Conservation (phyloP, 2,797 vertebrate genomes). For the Glyptemys insculpta region DNA sequence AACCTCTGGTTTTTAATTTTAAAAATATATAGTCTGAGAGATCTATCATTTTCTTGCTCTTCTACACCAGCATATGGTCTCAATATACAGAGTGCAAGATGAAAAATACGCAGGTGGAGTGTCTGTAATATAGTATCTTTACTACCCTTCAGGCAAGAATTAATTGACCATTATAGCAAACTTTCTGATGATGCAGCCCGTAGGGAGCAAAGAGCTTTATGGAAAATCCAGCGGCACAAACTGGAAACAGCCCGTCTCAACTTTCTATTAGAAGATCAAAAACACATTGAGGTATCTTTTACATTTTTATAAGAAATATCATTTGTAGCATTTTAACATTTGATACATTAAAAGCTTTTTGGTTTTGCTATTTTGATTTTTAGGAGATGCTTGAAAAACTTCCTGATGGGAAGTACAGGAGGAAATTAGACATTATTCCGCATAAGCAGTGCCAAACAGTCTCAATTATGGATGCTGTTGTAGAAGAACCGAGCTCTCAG, state of each 20-base stretch:
- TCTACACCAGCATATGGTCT: neutral
- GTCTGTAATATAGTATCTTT: conserved; percentile 31
- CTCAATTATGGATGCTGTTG: conserved; percentile 15
- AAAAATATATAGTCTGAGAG: neutral
- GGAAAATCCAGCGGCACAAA: conserved; percentile 91
- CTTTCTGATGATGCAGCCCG: conserved; percentile 94
- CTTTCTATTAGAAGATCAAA: conserved; percentile 87
- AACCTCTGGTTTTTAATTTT: neutral
- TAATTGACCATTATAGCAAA: conserved; percentile 93
- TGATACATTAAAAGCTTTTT: neutral
- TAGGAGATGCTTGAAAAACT: conserved; percentile 86
- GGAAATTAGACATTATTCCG: conserved; percentile 73
- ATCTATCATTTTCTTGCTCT: neutral
- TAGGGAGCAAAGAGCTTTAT: conserved; percentile 91
- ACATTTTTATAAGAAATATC: neutral
- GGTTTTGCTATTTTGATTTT: neutral
- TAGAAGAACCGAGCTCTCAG: conserved; percentile 38
- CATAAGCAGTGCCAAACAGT: conserved; percentile 2
- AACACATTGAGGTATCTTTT: conserved; percentile 84
- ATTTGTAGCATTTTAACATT: neutral
- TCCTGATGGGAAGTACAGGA: conserved; percentile 77
- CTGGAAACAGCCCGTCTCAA: conserved; percentile 85
- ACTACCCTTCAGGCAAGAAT: conserved; percentile 87
- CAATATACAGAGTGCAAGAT: neutral
- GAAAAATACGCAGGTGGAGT: neutral